Percentiles rank a stretch among this genome's conserved stretches.
Evolutionary conservation across 2,888 invertebrate genomes (phyloP).

Genomic region (Euplexia lucipara): DNA sequence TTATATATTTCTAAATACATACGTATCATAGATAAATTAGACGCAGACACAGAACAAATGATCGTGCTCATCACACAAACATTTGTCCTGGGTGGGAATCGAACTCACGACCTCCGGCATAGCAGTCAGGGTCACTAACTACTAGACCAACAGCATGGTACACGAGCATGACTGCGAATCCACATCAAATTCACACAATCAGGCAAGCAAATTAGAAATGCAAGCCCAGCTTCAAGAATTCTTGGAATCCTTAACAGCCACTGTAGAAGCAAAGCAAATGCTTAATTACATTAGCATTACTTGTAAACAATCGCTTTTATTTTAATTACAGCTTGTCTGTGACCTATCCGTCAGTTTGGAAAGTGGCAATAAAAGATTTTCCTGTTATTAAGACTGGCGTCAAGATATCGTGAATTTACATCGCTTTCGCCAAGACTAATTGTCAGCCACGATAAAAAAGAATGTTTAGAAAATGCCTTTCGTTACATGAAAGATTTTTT

Average conservation of each 20-base stretch:
- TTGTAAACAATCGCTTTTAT: constrained; percentile 32
- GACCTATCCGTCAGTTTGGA: constrained; percentile 40
- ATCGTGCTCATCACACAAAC: too few species aligned
- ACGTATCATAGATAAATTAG: too few species aligned
- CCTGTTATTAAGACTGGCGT: constrained; percentile 31
- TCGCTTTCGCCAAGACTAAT: constrained; percentile 55
- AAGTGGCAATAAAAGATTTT: constrained; percentile 35
- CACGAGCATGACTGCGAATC: constrained; percentile 1
- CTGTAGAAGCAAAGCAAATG: constrained; percentile 32
- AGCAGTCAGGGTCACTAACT: too few species aligned
- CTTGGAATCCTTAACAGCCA: constrained; percentile 1
- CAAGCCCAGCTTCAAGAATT: neutral
- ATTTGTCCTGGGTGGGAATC: too few species aligned
- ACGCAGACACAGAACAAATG: too few species aligned
- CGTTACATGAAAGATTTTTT: neutral
- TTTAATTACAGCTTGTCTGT: constrained; percentile 38
- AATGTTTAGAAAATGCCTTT: constrained; percentile 10
- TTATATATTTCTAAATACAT: too few species aligned
- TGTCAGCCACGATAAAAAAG: constrained; percentile 41
- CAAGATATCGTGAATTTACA: constrained; percentile 30
- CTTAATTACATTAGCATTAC: constrained; percentile 35
- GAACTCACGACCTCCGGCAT: too few species aligned
- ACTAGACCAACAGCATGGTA: neutral
- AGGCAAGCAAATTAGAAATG: neutral
- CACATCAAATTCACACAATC: constrained; percentile 1